Percentiles rank a stretch among this genome's conserved stretches.
These are phyloP conservation scores for Macrotus californicus DNA, from an alignment of 2,113 vertebrate genomes.

Conservation along the genomic window DNA sequence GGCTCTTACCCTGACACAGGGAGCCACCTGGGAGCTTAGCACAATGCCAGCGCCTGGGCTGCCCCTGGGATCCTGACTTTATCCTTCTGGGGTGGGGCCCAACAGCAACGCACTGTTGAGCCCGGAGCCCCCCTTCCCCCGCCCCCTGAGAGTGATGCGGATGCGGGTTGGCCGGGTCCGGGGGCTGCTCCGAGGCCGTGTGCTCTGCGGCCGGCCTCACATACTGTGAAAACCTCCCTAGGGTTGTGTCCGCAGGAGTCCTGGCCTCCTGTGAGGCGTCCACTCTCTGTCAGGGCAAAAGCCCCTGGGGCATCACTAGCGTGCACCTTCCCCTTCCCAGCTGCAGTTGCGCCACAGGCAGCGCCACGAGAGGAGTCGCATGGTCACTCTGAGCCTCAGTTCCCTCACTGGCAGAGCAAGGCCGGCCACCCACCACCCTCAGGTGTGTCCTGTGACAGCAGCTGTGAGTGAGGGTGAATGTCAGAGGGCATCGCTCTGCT, in stretches of 20 bases:
- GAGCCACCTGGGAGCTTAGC: not conserved
- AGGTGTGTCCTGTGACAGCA: fast-evolving
- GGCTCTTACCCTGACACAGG: fast-evolving
- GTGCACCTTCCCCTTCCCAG: fast-evolving
- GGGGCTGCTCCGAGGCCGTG: not conserved
- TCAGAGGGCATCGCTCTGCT: not conserved
- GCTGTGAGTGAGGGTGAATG: not conserved
- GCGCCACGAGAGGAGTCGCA: not conserved
- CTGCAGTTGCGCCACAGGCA: fast-evolving
- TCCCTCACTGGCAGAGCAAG: not conserved
- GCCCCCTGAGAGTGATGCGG: not conserved
- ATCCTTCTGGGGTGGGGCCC: not conserved
- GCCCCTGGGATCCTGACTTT: not conserved
- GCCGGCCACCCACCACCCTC: not conserved
- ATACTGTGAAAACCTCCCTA: fast-evolving
- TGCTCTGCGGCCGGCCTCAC: not conserved
- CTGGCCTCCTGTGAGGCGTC: fast-evolving
- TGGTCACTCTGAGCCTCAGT: not conserved
- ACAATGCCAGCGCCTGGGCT: fast-evolving
- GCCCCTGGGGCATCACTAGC: not conserved
- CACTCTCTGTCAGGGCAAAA: not conserved
- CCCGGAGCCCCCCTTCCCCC: no score
- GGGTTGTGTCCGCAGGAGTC: fast-evolving
- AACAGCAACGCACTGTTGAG: fast-evolving
- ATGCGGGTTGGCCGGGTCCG: fast-evolving